Base-by-base conservation (phyloP, 2,113 vertebrate genomes). In the Oncorhynchus kisutch region DNA sequence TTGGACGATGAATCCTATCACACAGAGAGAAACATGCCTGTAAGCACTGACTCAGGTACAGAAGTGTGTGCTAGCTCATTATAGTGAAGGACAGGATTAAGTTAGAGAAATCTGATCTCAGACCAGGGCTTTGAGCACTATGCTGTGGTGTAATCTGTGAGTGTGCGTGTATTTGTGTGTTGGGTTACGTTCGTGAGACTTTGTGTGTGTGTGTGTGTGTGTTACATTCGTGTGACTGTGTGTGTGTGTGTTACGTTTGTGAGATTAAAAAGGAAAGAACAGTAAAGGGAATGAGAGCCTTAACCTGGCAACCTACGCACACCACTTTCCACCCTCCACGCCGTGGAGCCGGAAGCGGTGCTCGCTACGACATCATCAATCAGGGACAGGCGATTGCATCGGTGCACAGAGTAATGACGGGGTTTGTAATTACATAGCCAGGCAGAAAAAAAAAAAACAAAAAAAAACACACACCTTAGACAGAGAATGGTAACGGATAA, bases 371-470 rank as follows among this genome's bases (percentile, higher is more conserved):
- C 45, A 74, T 74, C 73, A 68, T 75, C 66, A 57, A 59, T 75
- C 74, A 68, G 73, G 20, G 54, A 57, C 66, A 22, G 25, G 6
- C 45, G 65, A 75, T 68, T 68, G 66, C 74, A 69, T 75, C 66
- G 20, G 34, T 74, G 72, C 39, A 66, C 66, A 22, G 49, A 22
- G 25, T 68, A 75, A 75, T 75, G 74, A 69, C 22, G 48, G 65
- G 24, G 39, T 45, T 70, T 48, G 34, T 48, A 70, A 70, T 70
- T 70, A 70, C 39, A 70, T 27, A 67, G 66, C 31, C 29, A 18
- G 66, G n/a, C 59, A 18, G 4, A 25, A 67, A 31, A 20, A 34
- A 67, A 12, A 11, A 34, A 0, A 14, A 67, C 9, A 18, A 11
- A 16, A 39, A 12, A 34, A 67, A 67, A 12, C 1, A 67, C 29